These are phyloP conservation scores for Dromiciops gliroides DNA, from an alignment of 2,113 vertebrate genomes.

Conservation along the genomic window DNA sequence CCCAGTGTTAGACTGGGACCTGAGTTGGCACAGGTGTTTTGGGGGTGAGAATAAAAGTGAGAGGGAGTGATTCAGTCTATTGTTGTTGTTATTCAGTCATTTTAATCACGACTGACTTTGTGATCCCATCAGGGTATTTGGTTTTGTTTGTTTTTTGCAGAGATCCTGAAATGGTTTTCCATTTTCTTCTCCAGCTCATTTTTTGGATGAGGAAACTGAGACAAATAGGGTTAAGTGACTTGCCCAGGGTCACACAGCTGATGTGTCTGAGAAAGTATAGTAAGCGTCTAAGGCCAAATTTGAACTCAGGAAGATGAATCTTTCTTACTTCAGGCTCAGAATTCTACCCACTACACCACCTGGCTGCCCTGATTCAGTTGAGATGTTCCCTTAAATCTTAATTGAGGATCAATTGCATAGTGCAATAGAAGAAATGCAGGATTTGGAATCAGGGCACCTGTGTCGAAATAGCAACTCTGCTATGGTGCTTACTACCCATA, in stretches of 20 bases:
- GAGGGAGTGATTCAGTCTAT: background rate
- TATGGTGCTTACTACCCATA: background rate
- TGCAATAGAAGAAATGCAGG: background rate
- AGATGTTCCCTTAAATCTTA: background rate
- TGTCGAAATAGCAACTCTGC: background rate
- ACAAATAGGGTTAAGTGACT: background rate
- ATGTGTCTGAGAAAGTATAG: too few relatives aligned
- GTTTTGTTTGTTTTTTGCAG: background rate
- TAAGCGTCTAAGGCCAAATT: background rate
- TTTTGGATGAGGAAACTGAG: background rate
- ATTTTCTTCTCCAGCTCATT: background rate
- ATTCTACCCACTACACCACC: background rate
- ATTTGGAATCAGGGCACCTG: background rate
- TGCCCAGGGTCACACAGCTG: background rate
- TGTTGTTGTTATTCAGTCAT: background rate
- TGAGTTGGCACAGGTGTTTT: background rate
- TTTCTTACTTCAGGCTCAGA: background rate
- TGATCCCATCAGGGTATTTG: background rate
- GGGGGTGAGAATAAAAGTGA: background rate
- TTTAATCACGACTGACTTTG: background rate
- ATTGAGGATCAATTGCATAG: background rate
- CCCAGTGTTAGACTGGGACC: background rate
- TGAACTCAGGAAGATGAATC: background rate
- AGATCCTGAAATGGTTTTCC: background rate
- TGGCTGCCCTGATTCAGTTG: background rate